Evolutionary conservation across 2,888 invertebrate genomes (phyloP).

Genomic region (Tachystola acroxantha): DNA sequence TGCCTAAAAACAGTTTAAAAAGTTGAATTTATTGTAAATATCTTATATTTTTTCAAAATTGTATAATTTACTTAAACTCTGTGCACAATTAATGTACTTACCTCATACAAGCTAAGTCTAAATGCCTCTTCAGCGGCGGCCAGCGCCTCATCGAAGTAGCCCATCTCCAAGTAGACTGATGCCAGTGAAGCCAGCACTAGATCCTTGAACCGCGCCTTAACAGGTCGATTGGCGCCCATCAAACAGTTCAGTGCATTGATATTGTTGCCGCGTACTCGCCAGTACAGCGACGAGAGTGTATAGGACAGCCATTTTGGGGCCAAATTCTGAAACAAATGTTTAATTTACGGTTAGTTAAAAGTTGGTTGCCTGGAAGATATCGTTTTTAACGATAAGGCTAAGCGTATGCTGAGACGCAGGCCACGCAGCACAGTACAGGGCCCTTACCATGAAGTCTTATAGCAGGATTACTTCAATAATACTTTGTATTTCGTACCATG

Average conservation of each 20-base stretch:
- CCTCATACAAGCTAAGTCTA: constrained; percentile 80
- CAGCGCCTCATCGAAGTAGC: constrained; percentile 81
- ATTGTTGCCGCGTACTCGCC: constrained; percentile 85
- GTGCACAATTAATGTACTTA: constrained; percentile 32
- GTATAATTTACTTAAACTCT: too few species aligned
- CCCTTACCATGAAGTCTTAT: too few species aligned
- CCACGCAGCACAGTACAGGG: too few species aligned
- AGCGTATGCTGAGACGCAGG: too few species aligned
- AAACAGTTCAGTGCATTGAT: constrained; percentile 84
- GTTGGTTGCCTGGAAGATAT: too few species aligned
- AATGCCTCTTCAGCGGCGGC: constrained; percentile 80
- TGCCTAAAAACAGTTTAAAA: too few species aligned
- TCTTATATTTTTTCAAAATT: too few species aligned
- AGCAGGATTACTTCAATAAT: too few species aligned
- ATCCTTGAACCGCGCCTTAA: constrained; percentile 77
- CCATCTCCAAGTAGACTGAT: constrained; percentile 82
- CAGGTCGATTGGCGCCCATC: constrained; percentile 70
- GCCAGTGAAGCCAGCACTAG: constrained; percentile 83
- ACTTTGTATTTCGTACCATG: too few species aligned
- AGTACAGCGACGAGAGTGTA: constrained; percentile 86
- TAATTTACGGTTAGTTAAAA: too few species aligned
- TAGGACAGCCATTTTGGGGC: constrained; percentile 86
- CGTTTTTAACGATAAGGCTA: too few species aligned
- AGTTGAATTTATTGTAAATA: too few species aligned
- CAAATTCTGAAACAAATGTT: constrained; percentile 74